Base-by-base conservation (phyloP, 2,797 vertebrate species). In the Peromyscus eremicus region DNA sequence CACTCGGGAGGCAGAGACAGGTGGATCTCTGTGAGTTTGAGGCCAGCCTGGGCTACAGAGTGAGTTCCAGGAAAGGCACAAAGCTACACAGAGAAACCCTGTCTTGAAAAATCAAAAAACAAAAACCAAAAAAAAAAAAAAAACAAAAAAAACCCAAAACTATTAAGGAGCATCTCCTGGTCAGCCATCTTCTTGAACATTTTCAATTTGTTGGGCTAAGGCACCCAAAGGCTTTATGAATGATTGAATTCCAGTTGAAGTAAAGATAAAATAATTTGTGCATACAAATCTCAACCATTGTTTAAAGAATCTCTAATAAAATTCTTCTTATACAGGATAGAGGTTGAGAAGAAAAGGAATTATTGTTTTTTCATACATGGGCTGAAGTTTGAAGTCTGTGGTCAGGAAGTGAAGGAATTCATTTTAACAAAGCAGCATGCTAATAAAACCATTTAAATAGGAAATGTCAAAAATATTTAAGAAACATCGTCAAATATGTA, bases 351-450 rank as follows among this genome's bases (percentile, higher is more conserved):
- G 23, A 27, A n/a, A 29, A 92, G 40, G 80, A 92, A 92, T 76
- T 89, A 81, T 62, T 92, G 91, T 91, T 57, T 14, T 37, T 37
- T 49, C n/a, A 75, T 34, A 84, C 21, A 77, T 0, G 16, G 55
- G 9, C 17, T 96, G 4, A 93, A 76, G 46, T 91, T 92, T 4
- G 37, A 95, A 43, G 71, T n/a, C 76, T 49, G 10, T 46, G 14
- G 62, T 64, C 80, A 71, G 43, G 17, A 94, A 88, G 95, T 83
- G n/a, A 77, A 70, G 88, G 21, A 89, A 92, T 32, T 91, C 57
- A 86, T 76, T 89, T 83, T 70, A 71, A 82, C 68, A 27, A 84
- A 91, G 40, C 25, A 91, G 60, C 79, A 85, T 62, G 52, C 10
- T 46, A 43, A 90, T 79, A 94, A 94, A 57, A 75, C 37, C 49